These are phyloP conservation scores for Agrotis puta DNA, from an alignment of 2,888 invertebrate species.

Conservation along the genomic window DNA sequence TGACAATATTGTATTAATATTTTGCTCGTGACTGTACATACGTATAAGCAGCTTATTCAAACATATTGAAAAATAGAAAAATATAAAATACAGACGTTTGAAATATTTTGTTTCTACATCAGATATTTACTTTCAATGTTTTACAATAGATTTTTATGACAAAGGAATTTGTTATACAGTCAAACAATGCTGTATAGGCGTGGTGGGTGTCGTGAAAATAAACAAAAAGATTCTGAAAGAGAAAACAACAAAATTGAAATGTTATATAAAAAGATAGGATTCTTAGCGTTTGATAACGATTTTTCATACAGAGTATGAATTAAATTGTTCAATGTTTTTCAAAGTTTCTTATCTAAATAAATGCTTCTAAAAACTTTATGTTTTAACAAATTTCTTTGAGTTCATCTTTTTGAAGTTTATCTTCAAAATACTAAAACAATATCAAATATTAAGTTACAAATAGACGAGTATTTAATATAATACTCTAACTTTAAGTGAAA, in stretches of 20 bases:
- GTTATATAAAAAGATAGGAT: background rate
- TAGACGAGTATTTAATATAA: background rate
- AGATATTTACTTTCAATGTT: constrained; percentile 18
- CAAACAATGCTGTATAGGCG: background rate
- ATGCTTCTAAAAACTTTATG: background rate
- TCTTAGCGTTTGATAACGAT: background rate
- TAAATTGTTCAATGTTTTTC: background rate
- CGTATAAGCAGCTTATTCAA: constrained; percentile 34
- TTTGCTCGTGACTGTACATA: background rate
- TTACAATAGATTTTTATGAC: constrained; percentile 1
- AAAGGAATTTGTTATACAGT: constrained; percentile 13
- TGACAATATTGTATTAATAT: too few species aligned
- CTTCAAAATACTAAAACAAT: background rate
- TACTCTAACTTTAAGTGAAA: background rate
- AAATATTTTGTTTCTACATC: constrained; percentile 3
- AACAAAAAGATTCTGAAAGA: constrained; percentile 12
- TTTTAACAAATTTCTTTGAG: background rate
- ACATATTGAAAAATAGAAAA: constrained; percentile 12
- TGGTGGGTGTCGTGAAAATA: constrained; percentile 7
- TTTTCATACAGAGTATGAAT: background rate
- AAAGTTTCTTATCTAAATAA: background rate
- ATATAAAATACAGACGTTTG: background rate
- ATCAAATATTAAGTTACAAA: background rate
- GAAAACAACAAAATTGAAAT: background rate
- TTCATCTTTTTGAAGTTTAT: background rate